Conservation (phyloP, 2,113 vertebrate species). For the Todiramphus chloris region DNA sequence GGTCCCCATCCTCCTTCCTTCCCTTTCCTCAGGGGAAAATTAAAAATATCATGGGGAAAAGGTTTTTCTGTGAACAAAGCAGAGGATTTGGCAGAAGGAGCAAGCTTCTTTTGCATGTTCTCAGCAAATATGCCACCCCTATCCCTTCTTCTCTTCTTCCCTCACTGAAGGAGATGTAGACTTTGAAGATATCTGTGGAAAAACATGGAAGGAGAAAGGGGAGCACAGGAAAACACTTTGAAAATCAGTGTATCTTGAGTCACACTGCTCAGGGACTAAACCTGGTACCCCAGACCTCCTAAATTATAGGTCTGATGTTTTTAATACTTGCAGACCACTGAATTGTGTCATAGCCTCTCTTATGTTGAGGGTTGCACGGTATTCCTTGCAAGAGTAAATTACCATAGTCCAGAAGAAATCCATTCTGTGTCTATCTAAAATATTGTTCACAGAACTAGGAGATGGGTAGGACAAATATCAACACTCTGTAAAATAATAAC, state of each 20-base stretch:
- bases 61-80: not conserved
- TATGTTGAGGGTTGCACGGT: fast-evolving
- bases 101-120: not conserved
- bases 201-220: not conserved
- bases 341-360: not conserved
- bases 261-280: not conserved
- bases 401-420: not conserved
- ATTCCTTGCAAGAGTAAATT: not conserved
- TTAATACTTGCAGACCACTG: not conserved
- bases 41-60: not conserved
- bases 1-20: not conserved
- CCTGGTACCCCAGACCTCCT: not conserved
- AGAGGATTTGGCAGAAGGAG: not conserved
- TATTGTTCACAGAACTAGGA: not conserved
- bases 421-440: not conserved
- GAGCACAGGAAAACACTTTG: not conserved
- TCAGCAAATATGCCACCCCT: not conserved
- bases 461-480: not conserved
- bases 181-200: not conserved
- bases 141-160: not conserved
- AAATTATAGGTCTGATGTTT: not conserved
- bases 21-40: not conserved
- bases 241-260: not conserved
- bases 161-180: not conserved
- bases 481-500: not conserved